Conservation (phyloP, 2,888 invertebrate species). For the Athrips mouffetella region DNA sequence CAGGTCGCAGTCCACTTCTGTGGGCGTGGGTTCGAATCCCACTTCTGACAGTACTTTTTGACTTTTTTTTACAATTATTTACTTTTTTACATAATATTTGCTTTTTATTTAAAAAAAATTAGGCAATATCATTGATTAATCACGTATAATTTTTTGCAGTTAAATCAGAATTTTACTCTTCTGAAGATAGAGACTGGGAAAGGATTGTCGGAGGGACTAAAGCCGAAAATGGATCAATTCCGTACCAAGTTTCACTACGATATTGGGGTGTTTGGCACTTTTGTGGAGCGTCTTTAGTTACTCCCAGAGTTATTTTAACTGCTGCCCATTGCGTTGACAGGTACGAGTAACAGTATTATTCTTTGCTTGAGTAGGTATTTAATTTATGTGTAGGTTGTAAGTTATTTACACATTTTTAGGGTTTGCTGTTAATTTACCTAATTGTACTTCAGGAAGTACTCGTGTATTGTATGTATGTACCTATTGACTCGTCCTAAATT, state of each 20-base stretch:
- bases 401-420: no score
- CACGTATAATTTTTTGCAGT: conserved; percentile 34
- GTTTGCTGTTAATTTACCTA: no score
- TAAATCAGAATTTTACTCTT: conserved; percentile 44
- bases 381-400: no score
- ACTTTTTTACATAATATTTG: not conserved
- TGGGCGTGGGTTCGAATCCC: conserved; percentile 75
- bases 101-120: not conserved
- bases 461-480: no score
- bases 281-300: conserved; percentile 79
- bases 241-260: conserved; percentile 75
- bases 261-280: conserved; percentile 71
- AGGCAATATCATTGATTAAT: no score
- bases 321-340: conserved; percentile 78
- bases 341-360: no score
- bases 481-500: no score
- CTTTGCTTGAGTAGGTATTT: no score
- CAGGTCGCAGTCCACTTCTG: conserved; percentile 75
- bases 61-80: conserved; percentile 28
- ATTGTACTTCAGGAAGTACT: no score
- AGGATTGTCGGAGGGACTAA: conserved; percentile 75
- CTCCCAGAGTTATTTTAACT: conserved; percentile 71
- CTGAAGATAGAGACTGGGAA: conserved; percentile 56
- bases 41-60: conserved; percentile 56
- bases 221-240: conserved; percentile 69